Evolutionary conservation across 2,888 invertebrate species (phyloP).

Genomic region (Sussaba pulchella): DNA sequence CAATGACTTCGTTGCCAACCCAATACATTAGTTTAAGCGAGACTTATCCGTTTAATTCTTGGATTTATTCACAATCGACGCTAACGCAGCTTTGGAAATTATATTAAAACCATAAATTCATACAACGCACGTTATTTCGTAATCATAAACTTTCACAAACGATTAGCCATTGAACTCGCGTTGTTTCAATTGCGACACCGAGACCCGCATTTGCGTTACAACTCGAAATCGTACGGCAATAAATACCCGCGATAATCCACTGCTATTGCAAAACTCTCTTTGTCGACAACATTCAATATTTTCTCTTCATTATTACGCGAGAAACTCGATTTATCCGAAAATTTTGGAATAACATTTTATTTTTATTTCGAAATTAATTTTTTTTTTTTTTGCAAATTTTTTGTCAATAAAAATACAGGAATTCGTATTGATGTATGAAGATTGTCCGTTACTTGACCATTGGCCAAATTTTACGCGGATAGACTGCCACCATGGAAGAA

Average conservation of each 20-base stretch:
- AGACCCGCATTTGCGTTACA: conserved; percentile 47
- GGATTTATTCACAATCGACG: neutral
- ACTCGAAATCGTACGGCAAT: conserved; percentile 1
- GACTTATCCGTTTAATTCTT: neutral
- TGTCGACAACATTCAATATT: too few relatives aligned
- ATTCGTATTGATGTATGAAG: too few relatives aligned
- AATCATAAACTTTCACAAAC: conserved; percentile 9
- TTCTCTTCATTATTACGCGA: neutral
- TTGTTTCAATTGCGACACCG: conserved; percentile 23
- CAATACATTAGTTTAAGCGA: neutral
- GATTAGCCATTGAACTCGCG: neutral
- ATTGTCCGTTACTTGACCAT: too few relatives aligned
- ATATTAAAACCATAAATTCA: too few relatives aligned
- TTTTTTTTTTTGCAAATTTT: neutral
- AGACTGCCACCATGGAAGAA: too few relatives aligned
- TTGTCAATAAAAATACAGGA: neutral
- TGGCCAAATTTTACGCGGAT: too few relatives aligned
- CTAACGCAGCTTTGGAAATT: neutral
- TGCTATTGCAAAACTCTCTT: neutral
- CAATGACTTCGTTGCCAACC: neutral
- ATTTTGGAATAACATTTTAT: too few relatives aligned
- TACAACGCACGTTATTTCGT: neutral
- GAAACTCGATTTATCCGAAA: neutral
- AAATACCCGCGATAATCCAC: neutral
- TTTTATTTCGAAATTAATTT: too few relatives aligned